Evolutionary conservation across 2,797 vertebrate species (phyloP).

Genomic region (Myiotriccus ornatus): DNA sequence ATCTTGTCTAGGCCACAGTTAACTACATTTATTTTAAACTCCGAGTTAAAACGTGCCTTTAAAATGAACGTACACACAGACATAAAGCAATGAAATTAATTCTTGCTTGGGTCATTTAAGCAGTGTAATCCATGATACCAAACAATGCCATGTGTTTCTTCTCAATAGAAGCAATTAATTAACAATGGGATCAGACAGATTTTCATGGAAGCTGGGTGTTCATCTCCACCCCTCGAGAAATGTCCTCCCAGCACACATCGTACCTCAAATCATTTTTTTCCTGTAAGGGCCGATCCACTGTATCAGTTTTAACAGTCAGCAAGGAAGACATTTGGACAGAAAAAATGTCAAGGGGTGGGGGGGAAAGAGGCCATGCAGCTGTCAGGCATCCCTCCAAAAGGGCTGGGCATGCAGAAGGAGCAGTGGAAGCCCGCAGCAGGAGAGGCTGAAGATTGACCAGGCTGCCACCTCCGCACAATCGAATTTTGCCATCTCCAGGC

Average conservation of each 20-base stretch:
- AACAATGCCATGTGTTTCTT: background rate
- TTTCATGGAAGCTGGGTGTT: background rate
- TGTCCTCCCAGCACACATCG: background rate
- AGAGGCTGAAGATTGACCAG: background rate
- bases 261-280: background rate
- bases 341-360: background rate
- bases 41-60: background rate
- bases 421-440: background rate
- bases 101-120: background rate
- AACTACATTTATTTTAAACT: conserved; percentile 8
- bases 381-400: conserved; percentile 19
- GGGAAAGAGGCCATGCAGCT: conserved; percentile 5
- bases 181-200: background rate
- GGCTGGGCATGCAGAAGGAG: background rate
- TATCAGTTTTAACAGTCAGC: background rate
- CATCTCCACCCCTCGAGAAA: background rate
- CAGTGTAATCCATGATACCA: background rate
- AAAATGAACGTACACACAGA: background rate
- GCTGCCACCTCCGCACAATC: conserved; percentile 17
- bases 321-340: background rate
- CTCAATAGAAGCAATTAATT: background rate
- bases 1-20: conserved; percentile 4
- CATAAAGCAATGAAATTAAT: background rate
- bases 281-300: background rate
- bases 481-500: conserved; percentile 21